phyloP scores from a whole-genome alignment of 2,113 vertebrate genomes.

The Hippocampus comes region DNA sequence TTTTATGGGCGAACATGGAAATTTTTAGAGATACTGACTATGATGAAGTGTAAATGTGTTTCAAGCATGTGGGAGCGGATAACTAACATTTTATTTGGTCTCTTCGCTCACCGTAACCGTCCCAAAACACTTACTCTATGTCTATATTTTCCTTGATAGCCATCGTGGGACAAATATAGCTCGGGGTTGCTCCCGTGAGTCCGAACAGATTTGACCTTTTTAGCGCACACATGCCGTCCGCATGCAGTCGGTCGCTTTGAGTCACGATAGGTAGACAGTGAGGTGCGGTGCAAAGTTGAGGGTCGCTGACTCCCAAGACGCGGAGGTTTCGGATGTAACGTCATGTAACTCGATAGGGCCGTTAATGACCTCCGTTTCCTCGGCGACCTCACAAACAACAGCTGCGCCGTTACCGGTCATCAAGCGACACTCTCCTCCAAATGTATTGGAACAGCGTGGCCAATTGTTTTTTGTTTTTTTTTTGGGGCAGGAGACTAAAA shows the following conservation, averaged over 20 bases:
- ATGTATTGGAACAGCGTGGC: background rate
- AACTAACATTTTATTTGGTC: no score
- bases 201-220: constrained; percentile 52
- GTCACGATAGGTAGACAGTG: constrained; percentile 28
- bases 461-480: background rate
- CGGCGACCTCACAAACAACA: constrained; percentile 74
- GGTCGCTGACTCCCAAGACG: constrained; percentile 13
- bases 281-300: constrained; percentile 24
- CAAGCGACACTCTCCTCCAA: background rate
- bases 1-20: no score
- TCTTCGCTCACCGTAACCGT: background rate
- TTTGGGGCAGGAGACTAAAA: background rate
- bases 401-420: constrained; percentile 62
- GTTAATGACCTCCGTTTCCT: constrained; percentile 70
- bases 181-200: constrained; percentile 8
- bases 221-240: background rate
- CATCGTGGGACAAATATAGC: constrained; percentile 2
- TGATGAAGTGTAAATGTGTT: no score
- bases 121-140: background rate
- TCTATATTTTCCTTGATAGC: background rate
- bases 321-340: constrained; percentile 33
- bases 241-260: constrained; percentile 7
- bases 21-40: no score
- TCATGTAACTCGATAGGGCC: constrained; percentile 7
- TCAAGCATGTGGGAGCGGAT: no score